Conservation (phyloP, 2,113 vertebrate genomes). For the Planiliza haematocheilus region DNA sequence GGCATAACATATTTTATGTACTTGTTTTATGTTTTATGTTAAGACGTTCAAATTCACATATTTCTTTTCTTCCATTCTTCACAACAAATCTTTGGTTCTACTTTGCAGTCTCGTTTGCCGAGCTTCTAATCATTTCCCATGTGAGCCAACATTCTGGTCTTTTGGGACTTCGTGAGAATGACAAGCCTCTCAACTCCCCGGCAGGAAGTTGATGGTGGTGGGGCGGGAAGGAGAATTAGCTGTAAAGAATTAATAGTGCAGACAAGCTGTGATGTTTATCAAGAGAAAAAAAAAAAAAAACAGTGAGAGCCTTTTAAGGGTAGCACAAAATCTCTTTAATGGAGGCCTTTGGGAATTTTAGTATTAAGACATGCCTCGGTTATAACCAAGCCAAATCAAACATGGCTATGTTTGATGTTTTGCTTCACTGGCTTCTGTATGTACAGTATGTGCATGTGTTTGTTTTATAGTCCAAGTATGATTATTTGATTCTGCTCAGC, state of each 20-base stretch:
- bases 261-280: constrained; percentile 31
- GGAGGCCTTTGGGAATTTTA: constrained; percentile 45
- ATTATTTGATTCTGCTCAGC: constrained; percentile 55
- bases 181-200: constrained; percentile 12
- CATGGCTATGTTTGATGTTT: constrained; percentile 62
- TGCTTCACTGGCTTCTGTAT: constrained; percentile 33
- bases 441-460: constrained; percentile 41
- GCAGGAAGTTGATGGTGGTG: constrained; percentile 43
- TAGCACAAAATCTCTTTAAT: constrained; percentile 33
- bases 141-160: neutral
- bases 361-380: constrained; percentile 49
- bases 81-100: too few species aligned
- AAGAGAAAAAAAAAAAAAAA: constrained; percentile 23
- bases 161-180: too few species aligned
- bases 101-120: too few species aligned
- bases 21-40: too few species aligned
- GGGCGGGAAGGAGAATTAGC: constrained; percentile 48
- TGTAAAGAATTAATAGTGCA: constrained; percentile 33
- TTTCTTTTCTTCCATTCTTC: neutral
- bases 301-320: constrained; percentile 19
- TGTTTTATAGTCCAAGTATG: constrained; percentile 53
- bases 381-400: constrained; percentile 55
- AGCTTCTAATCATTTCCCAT: neutral
- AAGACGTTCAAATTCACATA: too few species aligned
- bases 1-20: too few species aligned